Evolutionary conservation across 2,113 vertebrate genomes (phyloP), one percentile per base, ranked within the genome.

Genomic region (Xenopus tropicalis): DNA sequence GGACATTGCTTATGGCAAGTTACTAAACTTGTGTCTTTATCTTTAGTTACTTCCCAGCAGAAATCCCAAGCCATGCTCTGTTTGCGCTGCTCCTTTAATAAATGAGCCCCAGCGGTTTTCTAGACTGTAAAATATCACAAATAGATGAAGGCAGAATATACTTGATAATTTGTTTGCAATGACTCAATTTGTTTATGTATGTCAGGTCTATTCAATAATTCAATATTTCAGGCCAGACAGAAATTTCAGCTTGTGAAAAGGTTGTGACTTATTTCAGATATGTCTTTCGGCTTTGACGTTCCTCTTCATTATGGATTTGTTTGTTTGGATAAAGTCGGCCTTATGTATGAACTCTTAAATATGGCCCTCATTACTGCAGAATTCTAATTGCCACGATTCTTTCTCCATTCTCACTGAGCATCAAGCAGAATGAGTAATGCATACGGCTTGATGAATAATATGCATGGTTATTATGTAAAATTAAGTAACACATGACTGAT

Each of bases 321-420:
- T 57, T 65, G 71, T 73, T 73, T 59, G 57, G 66, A 20, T 67
- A 29, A 59, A 67, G 42, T 67, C 23, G 48, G 19, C 23, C 42
- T 25, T 59, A 25, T 48, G 12, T 19, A 66, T 59, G 14, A 74
- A 29, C 16, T 57, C 48, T 52, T 52, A 22, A 54, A 48, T 29
- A 56, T 48, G 20, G 14, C 65, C 16, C 63, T 46, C 24, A 66
- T 67, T 48, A 67, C 23, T 37, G 22, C 43, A 24, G 23, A 20
- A n/a, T 66, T 74, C 59, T 59, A 67, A 61, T 58, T 67, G 59
- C 56, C 20, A 20, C 21, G n/a, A 66, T 57, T 37, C 17, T 46
- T 56, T 62, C 23, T 25, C 44, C 43, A 23, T 59, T 37, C 29
- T 4, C 68, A 16, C 46, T 48, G 2, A 14, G n/a, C 43, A 69